Evolutionary conservation across 2,113 vertebrate species (phyloP), one percentile per base, ranked within the genome.

Genomic region (Pomatorhinus ruficollis): DNA sequence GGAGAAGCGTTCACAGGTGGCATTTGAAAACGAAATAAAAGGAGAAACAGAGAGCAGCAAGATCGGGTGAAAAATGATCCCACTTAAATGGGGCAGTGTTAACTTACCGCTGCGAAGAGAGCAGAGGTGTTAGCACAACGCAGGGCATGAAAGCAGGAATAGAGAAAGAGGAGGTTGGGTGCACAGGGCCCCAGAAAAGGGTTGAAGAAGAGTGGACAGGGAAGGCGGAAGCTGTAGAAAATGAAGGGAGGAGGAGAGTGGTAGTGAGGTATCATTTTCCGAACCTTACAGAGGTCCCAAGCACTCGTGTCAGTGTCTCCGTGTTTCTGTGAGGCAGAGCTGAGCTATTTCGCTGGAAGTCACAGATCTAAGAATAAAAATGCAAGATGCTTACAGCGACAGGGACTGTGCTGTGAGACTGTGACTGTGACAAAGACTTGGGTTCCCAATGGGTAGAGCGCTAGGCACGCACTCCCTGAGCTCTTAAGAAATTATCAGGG

Each of bases 221-320:
- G 47, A 23, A 47, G 31, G 37, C 54, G 40, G 33, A 33, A 49
- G 30, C 33, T 57, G 15, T 5, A 23, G 47, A 11, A 87, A 61
- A 75, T 8, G 7, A 30, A 49, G 27, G 49, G n/a, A 33, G 14
- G 20, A n/a, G 8, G 35, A 27, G 31, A 40, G 12, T 33, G 9
- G 14, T n/a, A 21, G 28, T 11, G 20, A 25, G 31, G 9, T 19
- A 5, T 64, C 5, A 4, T 83, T 61, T 66, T 28, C 33, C 57
- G 50, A 92, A 37, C 22, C 4, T 39, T 35, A 12, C 8, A 53
- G 37, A 21, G n/a, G 11, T 53, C 40, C 50, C 37, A 65, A 53
- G 49, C 0, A 3, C 8, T 40, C 16, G 0, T 6, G 13, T 45
- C 24, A 12, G 17, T 27, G 7, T 66, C 30, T 64, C 1, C 1